Evolutionary conservation across 2,888 invertebrate genomes (phyloP), one percentile per base, ranked within the genome.

Genomic region (Lasioglossum zephyrum): DNA sequence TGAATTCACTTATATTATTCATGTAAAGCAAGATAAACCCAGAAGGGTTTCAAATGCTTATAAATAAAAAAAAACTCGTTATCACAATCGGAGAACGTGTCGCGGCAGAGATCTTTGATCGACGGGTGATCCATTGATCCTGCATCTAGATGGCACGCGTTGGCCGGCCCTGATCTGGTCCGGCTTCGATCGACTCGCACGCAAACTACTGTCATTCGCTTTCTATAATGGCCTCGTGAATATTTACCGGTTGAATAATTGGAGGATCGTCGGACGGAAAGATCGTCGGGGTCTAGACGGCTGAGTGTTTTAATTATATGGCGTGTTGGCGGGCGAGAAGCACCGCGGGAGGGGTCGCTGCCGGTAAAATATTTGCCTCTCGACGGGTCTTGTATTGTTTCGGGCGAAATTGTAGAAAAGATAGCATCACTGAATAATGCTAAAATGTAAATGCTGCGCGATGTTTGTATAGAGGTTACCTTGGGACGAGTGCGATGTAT

Each of bases 171-270:
- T 4, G 39, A 39, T 39, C 5, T 39, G 39, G 36, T 18, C 44
- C 36, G 31, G 8, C 6, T 72, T 22, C 63, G 73, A 36, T 63
- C 36, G 47, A 53, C 63, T n/a, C 72, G 47, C 57, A 53, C 72
- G 77, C 41, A 49, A 70, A 84, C 74, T 84, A 31, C 39, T 5
- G 60, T 31, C 74, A 70, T 69, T 74, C 84, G 84, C 57, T 73
- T 60, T 57, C 72, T 73, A 73, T 79, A 39, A 22, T 78, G 74
- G 82, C 66, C 63, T 47, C 69, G 26, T 36, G 76, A 66, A 82
- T 76, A 83, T 76, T 76, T 79, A 79, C 60, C 73, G 73, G 44
- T 44, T n/a, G 41, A 72, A 44, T 72, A 44, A 72, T 72, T 72
- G 41, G 72, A 44, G 44, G 44, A 72, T 44, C 72, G 72, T 44